phyloP scores from a whole-genome alignment of 2,888 invertebrate species.

The Troides helena region DNA sequence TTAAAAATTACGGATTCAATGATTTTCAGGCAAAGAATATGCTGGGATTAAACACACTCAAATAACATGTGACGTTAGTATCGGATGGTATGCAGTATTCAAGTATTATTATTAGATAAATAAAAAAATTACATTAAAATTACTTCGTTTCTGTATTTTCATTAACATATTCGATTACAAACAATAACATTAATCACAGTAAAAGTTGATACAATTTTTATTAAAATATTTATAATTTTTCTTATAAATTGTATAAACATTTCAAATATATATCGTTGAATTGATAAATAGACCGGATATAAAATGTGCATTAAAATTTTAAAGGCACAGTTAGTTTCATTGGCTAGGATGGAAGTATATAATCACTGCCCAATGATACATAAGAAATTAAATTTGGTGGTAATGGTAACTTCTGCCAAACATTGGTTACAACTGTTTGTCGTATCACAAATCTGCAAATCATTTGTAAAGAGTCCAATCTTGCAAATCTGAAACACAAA shows the following conservation, averaged over 20 bases:
- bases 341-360: constrained; percentile 66
- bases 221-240: constrained; percentile 51
- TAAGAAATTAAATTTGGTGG: constrained; percentile 74
- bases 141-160: constrained; percentile 21
- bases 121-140: constrained; percentile 25
- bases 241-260: constrained; percentile 62
- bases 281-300: constrained; percentile 40
- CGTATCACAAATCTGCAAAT: constrained; percentile 87
- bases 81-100: constrained; percentile 30
- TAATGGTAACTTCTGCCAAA: constrained; percentile 84
- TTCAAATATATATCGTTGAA: constrained; percentile 39
- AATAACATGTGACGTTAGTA: constrained; percentile 43
- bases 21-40: constrained; percentile 71
- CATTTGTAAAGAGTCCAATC: constrained; percentile 84
- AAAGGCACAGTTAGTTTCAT: constrained; percentile 51
- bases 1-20: neutral
- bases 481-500: constrained; percentile 81
- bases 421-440: constrained; percentile 83
- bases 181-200: constrained; percentile 41
- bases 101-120: constrained; percentile 38
- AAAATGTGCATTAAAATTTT: constrained; percentile 39
- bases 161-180: constrained; percentile 29
- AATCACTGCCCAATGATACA: constrained; percentile 72
- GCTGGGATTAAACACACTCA: constrained; percentile 67
- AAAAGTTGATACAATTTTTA: constrained; percentile 45